Conservation (phyloP, 2,797 vertebrate genomes). For the Centropyge bicolor region DNA sequence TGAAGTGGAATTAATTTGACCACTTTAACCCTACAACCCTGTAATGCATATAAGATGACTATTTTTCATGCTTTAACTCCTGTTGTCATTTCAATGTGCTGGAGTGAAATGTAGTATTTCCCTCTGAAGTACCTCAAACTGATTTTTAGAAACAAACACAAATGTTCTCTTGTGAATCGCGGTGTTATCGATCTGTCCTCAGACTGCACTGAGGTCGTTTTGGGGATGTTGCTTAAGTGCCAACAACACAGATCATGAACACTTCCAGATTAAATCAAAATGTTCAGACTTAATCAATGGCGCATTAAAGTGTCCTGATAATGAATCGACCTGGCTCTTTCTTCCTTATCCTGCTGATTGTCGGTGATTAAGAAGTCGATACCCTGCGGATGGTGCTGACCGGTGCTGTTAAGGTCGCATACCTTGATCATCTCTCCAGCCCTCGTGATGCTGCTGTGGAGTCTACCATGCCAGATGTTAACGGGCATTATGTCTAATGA, state of each 20-base stretch:
- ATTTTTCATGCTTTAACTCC: no score
- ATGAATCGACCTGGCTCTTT: neutral
- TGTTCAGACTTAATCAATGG: slow-evolving; percentile 22
- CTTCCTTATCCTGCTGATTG: slow-evolving; percentile 6
- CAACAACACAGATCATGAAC: neutral
- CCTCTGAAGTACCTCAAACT: no score
- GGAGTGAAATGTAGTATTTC: neutral
- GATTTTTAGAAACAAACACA: no score
- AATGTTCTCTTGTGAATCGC: no score
- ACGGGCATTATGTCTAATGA: neutral
- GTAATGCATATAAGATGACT: no score
- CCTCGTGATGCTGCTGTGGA: slow-evolving; percentile 20
- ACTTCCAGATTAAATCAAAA: slow-evolving; percentile 61
- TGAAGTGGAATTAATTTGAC: neutral
- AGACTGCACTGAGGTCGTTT: no score
- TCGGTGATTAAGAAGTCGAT: slow-evolving; percentile 54
- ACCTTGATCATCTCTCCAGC: slow-evolving; percentile 11
- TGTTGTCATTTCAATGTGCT: neutral
- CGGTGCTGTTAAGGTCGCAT: neutral
- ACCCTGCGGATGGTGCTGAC: neutral
- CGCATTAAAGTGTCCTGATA: slow-evolving; percentile 35
- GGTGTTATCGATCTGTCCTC: slow-evolving; percentile 1
- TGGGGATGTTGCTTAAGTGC: neutral
- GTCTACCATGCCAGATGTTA: neutral
- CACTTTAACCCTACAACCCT: neutral